Base-by-base conservation (phyloP, 2,797 vertebrate species). In the Pangasius macronema region DNA sequence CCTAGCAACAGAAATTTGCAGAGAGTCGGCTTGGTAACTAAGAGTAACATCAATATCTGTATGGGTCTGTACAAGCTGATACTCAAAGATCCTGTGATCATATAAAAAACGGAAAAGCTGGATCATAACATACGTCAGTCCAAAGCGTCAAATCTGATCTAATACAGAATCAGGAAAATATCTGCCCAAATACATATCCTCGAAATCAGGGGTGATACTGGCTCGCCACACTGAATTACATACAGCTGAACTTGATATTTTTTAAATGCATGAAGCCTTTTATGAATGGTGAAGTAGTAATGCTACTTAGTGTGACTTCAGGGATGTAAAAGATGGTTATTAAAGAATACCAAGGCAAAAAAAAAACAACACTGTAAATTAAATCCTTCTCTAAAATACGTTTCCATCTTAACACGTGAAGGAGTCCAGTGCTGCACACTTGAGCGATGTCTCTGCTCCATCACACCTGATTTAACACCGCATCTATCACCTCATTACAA, bases 1-100 rank as follows among this genome's bases (percentile, higher is more conserved):
- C 57, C 24, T 82, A 82, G 39, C 36, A 63, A 82, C 39, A 46
- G 39, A 82, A 82, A 49, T 24, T 67, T 46, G 61, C 61, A 82
- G 33, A 42, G 81, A 30, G 39, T 61, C 3, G 14, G 27, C 27
- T 49, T 46, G 39, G 27, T 49, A 4, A 30, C 80, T 63, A 63
- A n/a, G 36, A 82, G 57, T 46, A 16, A 59, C 36, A 30, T 67
- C n/a, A 10, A 33, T 67, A 33, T 51, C 18, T 46, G 46, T 46
- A 46, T 9, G 16, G 36, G n/a, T 51, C 9, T 63, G 14, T 24
- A 49, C n/a, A 9, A 65, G 59, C 14, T 51, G 61, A 16, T 65
- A 49, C 39, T 16, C 57, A 16, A 61, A 46, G 14, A n/a, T 61
- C 42, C 3, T 2, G 10, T 36, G 30, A 13, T 36, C 51, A 6